Base-by-base conservation (phyloP, 2,113 vertebrate species). In the Boleophthalmus pectinirostris region DNA sequence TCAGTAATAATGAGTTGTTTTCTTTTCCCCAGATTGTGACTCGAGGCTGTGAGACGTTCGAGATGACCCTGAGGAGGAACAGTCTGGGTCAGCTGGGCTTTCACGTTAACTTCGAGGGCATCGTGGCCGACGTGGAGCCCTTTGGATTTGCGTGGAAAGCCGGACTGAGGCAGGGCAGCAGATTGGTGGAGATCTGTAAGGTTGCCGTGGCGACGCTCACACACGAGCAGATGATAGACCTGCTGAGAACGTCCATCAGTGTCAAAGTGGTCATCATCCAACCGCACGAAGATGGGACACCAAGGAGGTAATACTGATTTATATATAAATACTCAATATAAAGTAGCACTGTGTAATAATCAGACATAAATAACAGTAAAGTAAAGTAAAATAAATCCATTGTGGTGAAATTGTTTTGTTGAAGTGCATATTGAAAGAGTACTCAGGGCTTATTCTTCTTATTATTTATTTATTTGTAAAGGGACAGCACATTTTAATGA, bases 71-170 rank as follows among this genome's bases (percentile, higher is more conserved):
- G 77, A 92, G 96, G 23, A 95, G 97, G 56, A 99, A 99, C 1
- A 94, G 95, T 5, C 89, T 99, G 38, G 96, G 97, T 24, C 97
- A 99, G 74, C 97, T 99, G 0, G 97, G 97, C 15, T 99, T 99
- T 91, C 97, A 99, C 0, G 97, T 99, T 70, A 99, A 99, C 82
- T 99, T 99, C 53, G 97, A 99, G 86, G 97, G 97, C 13, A 97
- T 99, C 2, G 97, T 99, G 57, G 97, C 97, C 0, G 97, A 98
- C 0, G 97, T 99, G 82, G 97, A 99, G 79, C 96, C 97, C 6
- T 99, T 98, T 10, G 97, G 97, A 63, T 98, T 96, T 23, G 97
- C 97, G 15, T 99, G 97, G 97, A 98, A 99, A 82, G 97, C 97
- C 0, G 97, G 97, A 16, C 90, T 98, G 1, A 92, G 96, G 65